A percentile compares a stretch with the other conserved stretches of the same genome.
Conservation (phyloP, 2,113 vertebrate species). For the Cairina moschata region DNA sequence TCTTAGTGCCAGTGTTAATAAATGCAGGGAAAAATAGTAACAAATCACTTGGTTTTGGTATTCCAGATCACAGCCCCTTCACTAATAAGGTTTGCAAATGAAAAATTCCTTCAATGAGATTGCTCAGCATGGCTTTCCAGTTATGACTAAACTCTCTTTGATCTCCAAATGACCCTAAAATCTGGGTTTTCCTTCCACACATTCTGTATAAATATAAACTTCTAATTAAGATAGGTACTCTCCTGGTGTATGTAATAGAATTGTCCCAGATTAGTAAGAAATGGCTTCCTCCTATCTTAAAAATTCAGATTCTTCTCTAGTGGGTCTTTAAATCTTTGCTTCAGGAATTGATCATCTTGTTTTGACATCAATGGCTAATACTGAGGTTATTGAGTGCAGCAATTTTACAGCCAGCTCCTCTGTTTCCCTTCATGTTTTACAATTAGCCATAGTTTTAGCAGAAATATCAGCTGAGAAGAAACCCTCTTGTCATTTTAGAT, state of each 20-base stretch:
- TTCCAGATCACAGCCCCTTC: neutral
- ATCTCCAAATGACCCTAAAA: slow-evolving; percentile 39
- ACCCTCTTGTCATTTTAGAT: slow-evolving; percentile 22
- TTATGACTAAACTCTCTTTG: neutral
- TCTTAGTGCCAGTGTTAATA: neutral
- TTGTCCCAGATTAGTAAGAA: neutral
- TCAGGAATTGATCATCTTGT: slow-evolving; percentile 27
- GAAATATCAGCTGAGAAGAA: slow-evolving; percentile 14
- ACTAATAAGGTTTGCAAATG: neutral
- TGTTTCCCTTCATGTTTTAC: slow-evolving; percentile 37
- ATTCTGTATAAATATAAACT: slow-evolving; percentile 9
- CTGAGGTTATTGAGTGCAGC: slow-evolving; percentile 19
- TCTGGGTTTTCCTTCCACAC: neutral
- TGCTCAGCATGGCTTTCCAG: neutral
- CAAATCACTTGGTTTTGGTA: neutral
- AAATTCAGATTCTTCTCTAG: slow-evolving; percentile 34
- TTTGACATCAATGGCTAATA: slow-evolving; percentile 36
- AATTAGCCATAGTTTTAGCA: slow-evolving; percentile 40
- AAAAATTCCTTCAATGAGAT: neutral
- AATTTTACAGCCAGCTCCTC: slow-evolving; percentile 27
- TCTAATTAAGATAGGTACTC: neutral
- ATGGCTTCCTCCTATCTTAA: neutral
- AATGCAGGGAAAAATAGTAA: neutral
- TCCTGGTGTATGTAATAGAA: neutral
- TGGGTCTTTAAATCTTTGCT: slow-evolving; percentile 52